Evolutionary conservation across 2,888 invertebrate genomes (phyloP), one percentile per base, ranked within the genome.

Genomic region (Ptychoptera albimana): DNA sequence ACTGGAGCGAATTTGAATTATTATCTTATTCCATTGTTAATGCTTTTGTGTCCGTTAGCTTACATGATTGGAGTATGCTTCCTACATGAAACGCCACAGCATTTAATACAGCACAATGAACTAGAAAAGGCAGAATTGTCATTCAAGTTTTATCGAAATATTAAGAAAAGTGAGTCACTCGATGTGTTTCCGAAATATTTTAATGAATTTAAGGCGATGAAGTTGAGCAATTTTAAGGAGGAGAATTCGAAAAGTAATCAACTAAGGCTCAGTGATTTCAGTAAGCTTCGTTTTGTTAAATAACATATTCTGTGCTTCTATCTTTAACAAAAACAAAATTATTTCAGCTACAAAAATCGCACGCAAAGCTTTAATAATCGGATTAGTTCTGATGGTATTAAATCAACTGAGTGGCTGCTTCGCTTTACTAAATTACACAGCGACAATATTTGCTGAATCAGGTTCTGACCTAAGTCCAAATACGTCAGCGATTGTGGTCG

Each of bases 351-450:
- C 56, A 38, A 49, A 44, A 9, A 52, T 51, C 11, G 57, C 59
- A 0, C 48, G 54, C 0, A 62, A 60, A 39, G 60, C 60, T 0
- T 53, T 59, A 14, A 12, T 56, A 2, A 59, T 64, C 42, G 60
- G 63, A 4, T 44, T 60, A 5, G 58, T 52, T 1, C 50, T 65
- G n/a, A 50, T 64, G 51, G 46, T 51, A 1, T 44, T 60, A 10
- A 63, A 64, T 51, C 61, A 64, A 46, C 50, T 57, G 13, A 59
- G 59, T 45, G 64, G 64, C 14, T 58, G 59, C 43, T 64, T 61
- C 42, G 61, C 59, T 5, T 56, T 64, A 58, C 43, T 64, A 8
- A 64, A 57, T 46, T 64, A 62, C 30, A 60, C 65, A 6, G 61
- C 61, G 1, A 51, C 53, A 5, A 64, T 66, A 12, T 66, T 65